Evolutionary conservation across 2,797 vertebrate genomes (phyloP), one percentile per base, ranked within the genome.

Genomic region (Phataginus tricuspis): DNA sequence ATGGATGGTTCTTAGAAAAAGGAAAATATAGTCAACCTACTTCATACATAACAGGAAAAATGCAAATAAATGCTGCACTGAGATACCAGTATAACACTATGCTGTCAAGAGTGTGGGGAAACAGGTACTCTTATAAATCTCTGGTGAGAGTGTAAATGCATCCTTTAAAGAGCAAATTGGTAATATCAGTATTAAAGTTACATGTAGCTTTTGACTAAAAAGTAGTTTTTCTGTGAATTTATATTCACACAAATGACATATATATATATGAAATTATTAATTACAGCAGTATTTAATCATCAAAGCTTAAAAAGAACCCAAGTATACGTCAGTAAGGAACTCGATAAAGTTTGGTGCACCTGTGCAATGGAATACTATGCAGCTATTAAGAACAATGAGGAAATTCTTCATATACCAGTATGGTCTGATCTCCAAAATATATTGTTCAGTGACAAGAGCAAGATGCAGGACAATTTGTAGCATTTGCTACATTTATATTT

Each of bases 21-120:
- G 23, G 7, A 55, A 80, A 93, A 77, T 72, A 14, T 37, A 9
- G 91, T 71, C 55, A 55, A 16, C 27, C 21, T 82, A 39, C 55
- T 90, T 93, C 39, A 79, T 94, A 63, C 10, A 23, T 75, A 59
- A 64, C 29, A 85, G 85, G 39, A 85, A 59, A 94, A 84, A 55
- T 49, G 27, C 34, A 85, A 75, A 34, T 80, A 51, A 80, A 61
- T 75, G 55, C 34, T 74, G 16, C 7, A 25, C 53, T 25, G 23
- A 64, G 75, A 69, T 80, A 77, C 19, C 86, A 77, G 69, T 72
- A 45, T 74, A 85, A 42, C 53, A 92, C 7, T 10, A 5, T 51
- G 15, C 82, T 83, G 63, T 78, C n/a, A 83, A 61, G 49, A 57
- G 31, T 57, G 15, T 51, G 39, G 45, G 42, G 59, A 75, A 80